These are phyloP conservation scores for Trimorus sp. DNA, from an alignment of 2,888 invertebrate species.

Conservation along the genomic window DNA sequence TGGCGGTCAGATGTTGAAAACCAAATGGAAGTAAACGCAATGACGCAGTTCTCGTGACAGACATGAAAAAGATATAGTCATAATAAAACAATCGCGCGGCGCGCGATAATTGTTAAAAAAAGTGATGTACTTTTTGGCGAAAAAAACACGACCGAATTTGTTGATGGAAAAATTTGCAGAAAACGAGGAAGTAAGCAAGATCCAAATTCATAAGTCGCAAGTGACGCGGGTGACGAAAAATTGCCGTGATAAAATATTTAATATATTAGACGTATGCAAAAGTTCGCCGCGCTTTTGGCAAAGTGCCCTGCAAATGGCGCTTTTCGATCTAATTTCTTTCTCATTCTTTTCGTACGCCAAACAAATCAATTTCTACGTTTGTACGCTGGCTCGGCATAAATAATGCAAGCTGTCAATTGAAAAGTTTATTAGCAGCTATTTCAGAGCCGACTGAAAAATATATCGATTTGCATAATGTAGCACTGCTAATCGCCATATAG, in stretches of 20 bases:
- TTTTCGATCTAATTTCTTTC: conserved; percentile 47
- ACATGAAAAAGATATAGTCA: conserved; percentile 4
- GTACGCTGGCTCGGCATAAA: conserved; percentile 32
- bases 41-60: not conserved
- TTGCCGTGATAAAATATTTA: conserved; percentile 37
- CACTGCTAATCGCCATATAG: not conserved
- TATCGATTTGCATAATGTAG: not conserved
- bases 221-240: conserved; percentile 24
- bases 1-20: not conserved
- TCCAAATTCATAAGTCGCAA: not conserved
- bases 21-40: conserved; percentile 8
- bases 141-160: no score
- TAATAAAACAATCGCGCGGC: not conserved
- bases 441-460: conserved; percentile 1
- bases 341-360: conserved; percentile 32
- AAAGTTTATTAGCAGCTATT: conserved; percentile 38
- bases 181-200: no score
- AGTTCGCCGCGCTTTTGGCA: conserved; percentile 37
- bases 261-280: conserved; percentile 45
- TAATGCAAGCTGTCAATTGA: conserved; percentile 32
- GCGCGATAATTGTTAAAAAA: not conserved
- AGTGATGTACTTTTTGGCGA: not conserved
- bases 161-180: no score
- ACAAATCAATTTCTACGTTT: conserved; percentile 47
- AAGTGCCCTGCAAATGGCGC: conserved; percentile 34